Evolutionary conservation across 2,888 invertebrate genomes (phyloP).

Genomic region (Limnephilus marmoratus): DNA sequence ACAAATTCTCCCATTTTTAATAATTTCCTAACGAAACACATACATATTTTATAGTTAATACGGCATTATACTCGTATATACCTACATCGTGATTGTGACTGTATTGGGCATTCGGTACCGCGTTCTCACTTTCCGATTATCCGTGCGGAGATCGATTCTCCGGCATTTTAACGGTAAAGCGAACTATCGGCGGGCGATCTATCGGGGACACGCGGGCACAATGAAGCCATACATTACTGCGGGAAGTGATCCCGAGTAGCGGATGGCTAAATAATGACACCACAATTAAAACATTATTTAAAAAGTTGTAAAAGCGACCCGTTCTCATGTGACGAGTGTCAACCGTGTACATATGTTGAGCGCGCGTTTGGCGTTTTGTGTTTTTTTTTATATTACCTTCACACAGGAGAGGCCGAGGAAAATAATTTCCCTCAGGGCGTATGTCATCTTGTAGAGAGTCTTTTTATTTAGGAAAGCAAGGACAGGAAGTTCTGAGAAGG

Average conservation of each 20-base stretch:
- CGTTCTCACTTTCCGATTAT: slow-evolving; percentile 2
- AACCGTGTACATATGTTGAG: no score
- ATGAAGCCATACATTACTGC: background rate
- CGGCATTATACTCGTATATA: background rate
- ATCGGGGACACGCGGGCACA: slow-evolving; percentile 27
- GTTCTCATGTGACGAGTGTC: no score
- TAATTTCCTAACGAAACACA: background rate
- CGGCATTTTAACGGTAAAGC: background rate
- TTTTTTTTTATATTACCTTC: no score
- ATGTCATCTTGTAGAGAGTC: no score
- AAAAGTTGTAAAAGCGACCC: background rate
- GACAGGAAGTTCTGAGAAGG: no score
- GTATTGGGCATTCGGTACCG: background rate
- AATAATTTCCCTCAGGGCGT: no score
- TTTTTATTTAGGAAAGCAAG: no score
- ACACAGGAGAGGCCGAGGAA: no score
- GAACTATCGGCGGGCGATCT: slow-evolving; percentile 28
- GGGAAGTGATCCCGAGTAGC: background rate
- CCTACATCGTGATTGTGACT: background rate
- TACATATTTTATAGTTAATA: background rate
- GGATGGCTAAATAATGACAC: background rate
- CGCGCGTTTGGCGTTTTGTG: no score
- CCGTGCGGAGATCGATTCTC: background rate
- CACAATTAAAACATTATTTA: background rate
- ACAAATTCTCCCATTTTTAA: no score